These are phyloP conservation scores for Lota lota DNA, from an alignment of 2,113 vertebrate species.

Conservation along the genomic window DNA sequence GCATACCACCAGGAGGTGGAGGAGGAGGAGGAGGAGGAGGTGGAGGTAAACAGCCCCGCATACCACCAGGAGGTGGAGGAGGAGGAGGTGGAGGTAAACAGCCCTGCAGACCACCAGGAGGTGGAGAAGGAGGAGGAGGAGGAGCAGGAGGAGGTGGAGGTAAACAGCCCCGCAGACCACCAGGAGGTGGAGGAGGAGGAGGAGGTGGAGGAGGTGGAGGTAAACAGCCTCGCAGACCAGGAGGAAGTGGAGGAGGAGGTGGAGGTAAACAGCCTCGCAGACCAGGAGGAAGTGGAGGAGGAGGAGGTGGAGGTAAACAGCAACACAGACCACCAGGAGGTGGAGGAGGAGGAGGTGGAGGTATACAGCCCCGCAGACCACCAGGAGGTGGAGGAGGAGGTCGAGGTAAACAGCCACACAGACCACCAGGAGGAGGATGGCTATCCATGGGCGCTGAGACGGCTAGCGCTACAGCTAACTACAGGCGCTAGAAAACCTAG, in stretches of 20 bases:
- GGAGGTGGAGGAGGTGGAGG: neutral
- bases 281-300: no score
- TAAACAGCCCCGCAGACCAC: slow-evolving; percentile 43
- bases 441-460: no score
- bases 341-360: neutral
- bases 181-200: neutral
- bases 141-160: neutral
- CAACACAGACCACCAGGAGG: slow-evolving; percentile 27
- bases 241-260: no score
- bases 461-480: no score
- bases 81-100: slow-evolving; percentile 64
- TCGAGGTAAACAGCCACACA: slow-evolving; percentile 33
- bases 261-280: slow-evolving; percentile 35
- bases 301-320: slow-evolving; percentile 64
- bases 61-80: no score
- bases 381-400: neutral
- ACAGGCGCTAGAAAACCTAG: no score
- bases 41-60: slow-evolving; percentile 34
- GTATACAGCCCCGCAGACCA: slow-evolving; percentile 41
- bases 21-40: no score
- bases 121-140: no score
- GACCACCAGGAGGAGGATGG: slow-evolving; percentile 22
- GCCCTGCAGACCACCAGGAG: slow-evolving; percentile 31
- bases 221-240: slow-evolving; percentile 43
- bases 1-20: slow-evolving; percentile 24